Evolutionary conservation across 2,797 vertebrate genomes (phyloP).

Genomic region (Lacerta agilis): DNA sequence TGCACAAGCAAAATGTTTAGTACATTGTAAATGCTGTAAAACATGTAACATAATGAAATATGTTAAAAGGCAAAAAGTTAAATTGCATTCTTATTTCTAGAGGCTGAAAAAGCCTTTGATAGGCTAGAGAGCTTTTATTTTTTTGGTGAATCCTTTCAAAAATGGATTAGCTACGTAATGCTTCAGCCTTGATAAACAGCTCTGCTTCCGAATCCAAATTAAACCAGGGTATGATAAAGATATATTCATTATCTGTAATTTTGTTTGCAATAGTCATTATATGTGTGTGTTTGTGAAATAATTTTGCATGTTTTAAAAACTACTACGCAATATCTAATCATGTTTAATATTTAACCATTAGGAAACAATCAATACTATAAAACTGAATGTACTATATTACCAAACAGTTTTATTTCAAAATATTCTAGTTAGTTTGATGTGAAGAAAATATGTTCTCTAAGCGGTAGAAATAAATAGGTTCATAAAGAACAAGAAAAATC

Average conservation of each 20-base stretch:
- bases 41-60: not conserved
- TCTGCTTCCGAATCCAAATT: not conserved
- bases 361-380: not conserved
- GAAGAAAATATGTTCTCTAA: not conserved
- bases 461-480: not conserved
- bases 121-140: not conserved
- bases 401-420: not conserved
- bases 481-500: not conserved
- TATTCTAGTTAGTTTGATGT: not conserved
- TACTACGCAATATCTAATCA: too few relatives aligned
- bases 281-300: not conserved
- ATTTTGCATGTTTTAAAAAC: too few relatives aligned
- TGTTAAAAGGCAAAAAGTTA: not conserved
- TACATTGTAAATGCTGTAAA: too few relatives aligned
- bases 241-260: not conserved
- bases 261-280: not conserved
- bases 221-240: not conserved
- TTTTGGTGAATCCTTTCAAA: not conserved
- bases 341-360: too few relatives aligned
- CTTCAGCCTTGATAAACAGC: not conserved
- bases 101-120: not conserved
- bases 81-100: not conserved
- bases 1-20: too few relatives aligned
- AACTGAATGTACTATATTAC: not conserved
- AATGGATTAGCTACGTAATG: not conserved